A percentile compares a stretch with the other conserved stretches of the same genome.
These are phyloP conservation scores for Pangasius larnaudii DNA, from an alignment of 2,797 vertebrate genomes.

Conservation along the genomic window DNA sequence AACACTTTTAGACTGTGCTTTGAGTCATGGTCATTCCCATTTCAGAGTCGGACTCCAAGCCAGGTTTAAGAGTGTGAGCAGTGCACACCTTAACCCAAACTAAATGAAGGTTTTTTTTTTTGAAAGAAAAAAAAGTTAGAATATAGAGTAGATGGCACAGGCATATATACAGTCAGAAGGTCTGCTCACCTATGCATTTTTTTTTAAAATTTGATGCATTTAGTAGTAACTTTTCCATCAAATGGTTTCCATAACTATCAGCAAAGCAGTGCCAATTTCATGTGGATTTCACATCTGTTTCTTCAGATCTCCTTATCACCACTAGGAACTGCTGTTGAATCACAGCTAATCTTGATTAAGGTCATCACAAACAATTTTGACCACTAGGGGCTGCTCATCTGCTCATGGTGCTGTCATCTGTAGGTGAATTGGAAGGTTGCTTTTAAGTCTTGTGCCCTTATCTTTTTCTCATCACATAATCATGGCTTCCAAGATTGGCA, in stretches of 20 bases:
- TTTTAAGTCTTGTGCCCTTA: conserved; percentile 39
- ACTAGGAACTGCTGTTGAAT: conserved; percentile 41
- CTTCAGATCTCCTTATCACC: conserved; percentile 3
- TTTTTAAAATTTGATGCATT: neutral
- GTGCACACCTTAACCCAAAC: neutral
- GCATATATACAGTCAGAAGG: neutral
- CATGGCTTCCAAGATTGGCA: conserved; percentile 31
- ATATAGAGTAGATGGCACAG: neutral
- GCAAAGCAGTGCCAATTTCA: conserved; percentile 1
- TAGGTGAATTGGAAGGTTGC: conserved; percentile 27
- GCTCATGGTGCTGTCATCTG: conserved; percentile 26
- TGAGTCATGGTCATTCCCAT: conserved; percentile 3
- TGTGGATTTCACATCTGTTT: conserved; percentile 14
- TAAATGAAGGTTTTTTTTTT: neutral
- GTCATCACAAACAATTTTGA: neutral
- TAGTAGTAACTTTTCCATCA: neutral
- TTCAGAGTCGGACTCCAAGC: conserved; percentile 24
- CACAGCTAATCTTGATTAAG: conserved; percentile 34
- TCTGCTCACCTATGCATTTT: neutral
- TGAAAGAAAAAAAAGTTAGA: neutral
- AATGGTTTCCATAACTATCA: conserved; percentile 4
- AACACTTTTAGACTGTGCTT: conserved; percentile 2
- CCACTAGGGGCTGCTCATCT: conserved; percentile 51
- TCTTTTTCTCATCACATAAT: conserved; percentile 52
- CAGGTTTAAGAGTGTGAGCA: neutral